phyloP scores from a whole-genome alignment of 1,140 invertebrate genomes.

The Lutraria rhynchaena region DNA sequence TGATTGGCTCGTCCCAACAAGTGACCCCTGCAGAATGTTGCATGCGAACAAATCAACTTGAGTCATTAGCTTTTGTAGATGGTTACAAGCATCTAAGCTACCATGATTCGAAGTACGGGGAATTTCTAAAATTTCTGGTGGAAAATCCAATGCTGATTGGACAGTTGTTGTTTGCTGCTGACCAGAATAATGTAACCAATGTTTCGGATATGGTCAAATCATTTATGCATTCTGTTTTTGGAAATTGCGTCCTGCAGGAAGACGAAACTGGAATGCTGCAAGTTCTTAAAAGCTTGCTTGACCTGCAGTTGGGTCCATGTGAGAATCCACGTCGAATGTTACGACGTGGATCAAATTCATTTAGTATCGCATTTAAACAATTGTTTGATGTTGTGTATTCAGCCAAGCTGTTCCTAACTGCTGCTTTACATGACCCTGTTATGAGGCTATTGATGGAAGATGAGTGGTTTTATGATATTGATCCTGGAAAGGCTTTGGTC shows the following conservation, averaged over 20 bases:
- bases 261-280: conserved; percentile 91
- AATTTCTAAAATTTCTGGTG: conserved; percentile 89
- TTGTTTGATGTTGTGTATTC: conserved; percentile 96
- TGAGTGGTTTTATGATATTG: conserved; percentile 95
- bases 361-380: conserved; percentile 93
- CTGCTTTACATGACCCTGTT: conserved; percentile 94
- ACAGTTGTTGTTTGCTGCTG: conserved; percentile 90
- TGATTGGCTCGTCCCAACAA: conserved; percentile 87
- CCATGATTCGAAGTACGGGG: conserved; percentile 90
- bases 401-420: conserved; percentile 95
- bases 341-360: conserved; percentile 92
- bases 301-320: conserved; percentile 84
- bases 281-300: conserved; percentile 91
- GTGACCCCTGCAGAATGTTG: conserved; percentile 79
- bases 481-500: conserved; percentile 92
- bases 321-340: conserved; percentile 93
- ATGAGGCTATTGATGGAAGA: conserved; percentile 96
- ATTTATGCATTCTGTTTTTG: conserved; percentile 92
- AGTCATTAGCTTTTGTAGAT: conserved; percentile 92
- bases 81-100: conserved; percentile 88
- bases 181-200: conserved; percentile 84
- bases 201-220: conserved; percentile 81
- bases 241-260: conserved; percentile 89
- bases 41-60: conserved; percentile 89
- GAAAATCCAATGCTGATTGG: conserved; percentile 92